Base-by-base conservation (phyloP, 2,888 invertebrate genomes). In the Parthenolecanium corni region DNA sequence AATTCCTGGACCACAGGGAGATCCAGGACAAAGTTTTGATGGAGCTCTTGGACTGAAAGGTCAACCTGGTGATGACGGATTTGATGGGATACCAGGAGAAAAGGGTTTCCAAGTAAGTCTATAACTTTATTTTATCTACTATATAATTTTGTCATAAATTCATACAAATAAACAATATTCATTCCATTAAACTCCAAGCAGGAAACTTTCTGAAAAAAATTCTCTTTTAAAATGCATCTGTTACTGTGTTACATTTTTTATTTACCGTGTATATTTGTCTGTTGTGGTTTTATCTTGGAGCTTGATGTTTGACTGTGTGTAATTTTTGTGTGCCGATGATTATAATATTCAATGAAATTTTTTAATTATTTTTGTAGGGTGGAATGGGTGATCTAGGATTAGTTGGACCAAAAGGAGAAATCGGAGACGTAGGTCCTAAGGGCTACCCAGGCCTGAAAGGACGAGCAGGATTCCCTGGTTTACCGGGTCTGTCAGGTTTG, bases 341-440 rank as follows among this genome's bases (percentile, higher is more conserved):
- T 4, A 31, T n/a, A 25, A 49, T 23, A 31, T 31, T 31, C n/a
- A n/a, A n/a, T 31, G 31, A 9, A 68, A 67, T 56, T 40, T 40
- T 42, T 47, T 12, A 40, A 16, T 14, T 51, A 12, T 18, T 51
- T 42, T 49, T 52, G 25, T 36, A 74, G 72, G 75, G 75, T 47
- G 71, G 71, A 64, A 69, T 70, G 52, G 78, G 78, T 54, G 71
- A 74, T 42, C 69, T 69, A 25, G 76, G 76, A 40, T 61, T 65
- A 2, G 62, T 69, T 20, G 78, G 78, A 62, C 62, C 64, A 42
- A 56, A 71, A 52, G 89, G 89, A 31, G 69, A 73, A 2, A 76
- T 74, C 65, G 88, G 84, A 57, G 69, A 71, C 57, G 67, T 66
- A 47, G 79, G 79, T 9, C 64, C 66, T 1, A 68, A 70, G 47